These are phyloP conservation scores for Osmerus mordax DNA, from an alignment of 2,113 vertebrate species.

Conservation along the genomic window DNA sequence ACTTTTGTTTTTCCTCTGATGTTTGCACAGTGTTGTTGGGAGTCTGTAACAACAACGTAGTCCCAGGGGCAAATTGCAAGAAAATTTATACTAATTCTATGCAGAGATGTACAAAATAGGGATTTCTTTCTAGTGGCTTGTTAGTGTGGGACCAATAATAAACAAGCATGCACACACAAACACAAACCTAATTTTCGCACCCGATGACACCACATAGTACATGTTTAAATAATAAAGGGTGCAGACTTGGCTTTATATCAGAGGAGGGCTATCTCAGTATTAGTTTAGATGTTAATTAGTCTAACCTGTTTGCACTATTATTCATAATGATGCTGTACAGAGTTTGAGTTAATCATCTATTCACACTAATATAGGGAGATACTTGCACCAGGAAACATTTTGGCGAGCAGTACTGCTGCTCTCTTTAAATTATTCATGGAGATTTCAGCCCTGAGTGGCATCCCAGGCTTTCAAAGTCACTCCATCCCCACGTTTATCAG, in stretches of 20 bases:
- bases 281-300: conserved; percentile 63
- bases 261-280: conserved; percentile 45
- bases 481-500: conserved; percentile 41
- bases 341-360: conserved; percentile 58
- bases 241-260: conserved; percentile 53
- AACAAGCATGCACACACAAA: not conserved
- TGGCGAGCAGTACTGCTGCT: conserved; percentile 32
- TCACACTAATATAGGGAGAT: conserved; percentile 46
- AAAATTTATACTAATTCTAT: conserved; percentile 67
- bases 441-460: conserved; percentile 25
- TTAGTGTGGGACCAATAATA: conserved; percentile 33
- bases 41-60: conserved; percentile 58
- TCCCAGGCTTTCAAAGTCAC: conserved; percentile 54
- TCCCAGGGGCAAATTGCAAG: conserved; percentile 61
- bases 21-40: conserved; percentile 56
- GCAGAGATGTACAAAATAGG: conserved; percentile 65
- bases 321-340: conserved; percentile 46
- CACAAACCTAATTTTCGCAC: conserved; percentile 9
- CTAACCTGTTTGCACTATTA: conserved; percentile 58
- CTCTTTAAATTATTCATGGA: conserved; percentile 59
- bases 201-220: conserved; percentile 34
- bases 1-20: conserved; percentile 52
- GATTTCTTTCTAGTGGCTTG: conserved; percentile 43
- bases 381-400: conserved; percentile 34
- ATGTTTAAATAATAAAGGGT: conserved; percentile 46